Evolutionary conservation across 2,888 invertebrate species (phyloP), one percentile per base, ranked within the genome.

Genomic region (Melinaea marsaeus): DNA sequence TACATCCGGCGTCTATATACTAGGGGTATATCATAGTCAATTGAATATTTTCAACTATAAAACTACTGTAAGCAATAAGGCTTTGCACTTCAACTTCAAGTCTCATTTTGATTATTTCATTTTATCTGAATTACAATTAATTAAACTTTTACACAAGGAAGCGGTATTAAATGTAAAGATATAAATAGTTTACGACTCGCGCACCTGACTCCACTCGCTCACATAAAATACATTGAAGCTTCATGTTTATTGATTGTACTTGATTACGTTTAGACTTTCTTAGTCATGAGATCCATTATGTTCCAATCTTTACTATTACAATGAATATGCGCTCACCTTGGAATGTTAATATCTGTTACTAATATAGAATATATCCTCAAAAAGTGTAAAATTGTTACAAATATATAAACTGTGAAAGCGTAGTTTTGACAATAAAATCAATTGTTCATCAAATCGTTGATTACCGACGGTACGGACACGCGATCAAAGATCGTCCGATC

Each of bases 391-490:
- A 56, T n/a, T 32, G 55, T 55, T 33, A 35, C n/a, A 66, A 42
- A 42, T 42, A 59, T 61, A 45, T 63, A 61, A 63, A 63, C 65
- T 66, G 72, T 69, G 73, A 77, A 72, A 75, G 71, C 79, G 78
- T 72, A 9, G 11, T 42, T 42, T 42, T 37, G 37, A 37, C 37
- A 79, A 75, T 77, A 76, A 51, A 51, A 48, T 13, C 48, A 48
- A 51, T 51, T 22, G 48, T 51, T 13, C 9, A 42, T 42, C 42
- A 42, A 85, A 85, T 85, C 77, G 81, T 77, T 85, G 83, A 85
- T 85, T 83, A 77, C 75, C 71, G 77, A 75, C 75, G 69, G 69
- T 62, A 68, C 72, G 70, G 73, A 83, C 86, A 87, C 86, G 86
- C 86, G 83, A 86, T 77, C 75, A 66, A 74, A 60, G 60, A 64